Conservation (phyloP, 2,888 invertebrate genomes). For the Electrophaes corylata region DNA sequence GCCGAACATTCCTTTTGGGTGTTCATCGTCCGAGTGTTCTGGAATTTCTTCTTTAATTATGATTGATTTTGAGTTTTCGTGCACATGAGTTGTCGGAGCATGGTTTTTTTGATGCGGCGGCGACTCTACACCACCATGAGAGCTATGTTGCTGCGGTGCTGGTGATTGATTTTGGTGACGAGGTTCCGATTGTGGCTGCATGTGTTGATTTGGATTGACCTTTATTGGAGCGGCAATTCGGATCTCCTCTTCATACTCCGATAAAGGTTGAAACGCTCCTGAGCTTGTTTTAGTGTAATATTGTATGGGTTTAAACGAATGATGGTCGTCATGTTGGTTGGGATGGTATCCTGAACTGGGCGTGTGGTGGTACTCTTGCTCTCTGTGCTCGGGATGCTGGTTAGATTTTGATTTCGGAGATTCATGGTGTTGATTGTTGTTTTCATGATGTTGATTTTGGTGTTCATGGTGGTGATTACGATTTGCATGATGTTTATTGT, state of each 20-base stretch:
- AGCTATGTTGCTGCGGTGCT: constrained; percentile 36
- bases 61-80: constrained; percentile 68
- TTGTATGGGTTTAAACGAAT: constrained; percentile 35
- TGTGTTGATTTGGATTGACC: constrained; percentile 63
- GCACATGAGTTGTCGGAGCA: constrained; percentile 49
- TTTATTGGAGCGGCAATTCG: constrained; percentile 56
- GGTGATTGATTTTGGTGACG: constrained; percentile 38
- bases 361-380: constrained; percentile 36
- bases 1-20: constrained; percentile 58
- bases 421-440: constrained; percentile 25
- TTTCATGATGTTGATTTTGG: constrained; percentile 10
- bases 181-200: constrained; percentile 41
- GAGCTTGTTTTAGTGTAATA: constrained; percentile 30
- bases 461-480: constrained; percentile 13
- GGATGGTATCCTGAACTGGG: constrained; percentile 32
- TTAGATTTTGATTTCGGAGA: constrained; percentile 32
- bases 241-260: constrained; percentile 67
- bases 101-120: constrained; percentile 39
- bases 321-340: constrained; percentile 27
- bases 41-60: constrained; percentile 68
- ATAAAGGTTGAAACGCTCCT: constrained; percentile 50
- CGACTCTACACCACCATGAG: constrained; percentile 8
- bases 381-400: constrained; percentile 39
- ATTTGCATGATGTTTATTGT: constrained; percentile 14
- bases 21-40: constrained; percentile 60